Evolutionary conservation across 2,113 vertebrate genomes (phyloP), one percentile per base, ranked within the genome.

Genomic region (Paracanthobrama guichenoti): DNA sequence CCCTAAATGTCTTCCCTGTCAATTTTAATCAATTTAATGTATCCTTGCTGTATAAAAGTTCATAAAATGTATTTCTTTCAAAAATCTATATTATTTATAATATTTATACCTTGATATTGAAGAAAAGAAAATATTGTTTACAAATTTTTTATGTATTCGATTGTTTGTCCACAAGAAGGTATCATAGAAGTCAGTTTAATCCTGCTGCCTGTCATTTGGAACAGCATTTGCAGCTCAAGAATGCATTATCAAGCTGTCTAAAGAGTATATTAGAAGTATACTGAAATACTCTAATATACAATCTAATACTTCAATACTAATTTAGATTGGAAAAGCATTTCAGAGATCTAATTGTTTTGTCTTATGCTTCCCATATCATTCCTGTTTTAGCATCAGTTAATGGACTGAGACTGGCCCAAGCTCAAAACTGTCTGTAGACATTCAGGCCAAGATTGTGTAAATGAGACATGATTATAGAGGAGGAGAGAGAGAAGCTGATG

Each of bases 351-450:
- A 18, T 18, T 75, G 6, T 28, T 31, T 53, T 26, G n/a, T 26
- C 44, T 24, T 39, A 16, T 7, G 48, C 48, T 39, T 20, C 53
- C 42, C 53, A 59, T 55, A 39, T 57, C 39, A 13, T n/a, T 24
- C 26, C 42, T 44, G 64, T 62, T 82, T 77, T 80, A 84, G 72
- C 81, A 64, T 78, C 42, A 26, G 82, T 80, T 84, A 77, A 87
- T 62, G 78, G 35, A 44, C 50, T 81, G 72, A 85, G 28, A 62
- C 62, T 73, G 35, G 73, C 53, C 73, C 59, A 71, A 73, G 64
- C 66, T 48, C 64, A 24, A 24, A 64, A 75, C 20, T 55, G 16
- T 81, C 82, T 81, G 57, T 80, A 67, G 46, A 84, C 74, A 81
- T 60, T 57, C 73, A 60, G 76, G 74, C 57, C 39, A 42, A 57